Conservation (phyloP, 2,113 vertebrate species). For the Colaptes auratus region DNA sequence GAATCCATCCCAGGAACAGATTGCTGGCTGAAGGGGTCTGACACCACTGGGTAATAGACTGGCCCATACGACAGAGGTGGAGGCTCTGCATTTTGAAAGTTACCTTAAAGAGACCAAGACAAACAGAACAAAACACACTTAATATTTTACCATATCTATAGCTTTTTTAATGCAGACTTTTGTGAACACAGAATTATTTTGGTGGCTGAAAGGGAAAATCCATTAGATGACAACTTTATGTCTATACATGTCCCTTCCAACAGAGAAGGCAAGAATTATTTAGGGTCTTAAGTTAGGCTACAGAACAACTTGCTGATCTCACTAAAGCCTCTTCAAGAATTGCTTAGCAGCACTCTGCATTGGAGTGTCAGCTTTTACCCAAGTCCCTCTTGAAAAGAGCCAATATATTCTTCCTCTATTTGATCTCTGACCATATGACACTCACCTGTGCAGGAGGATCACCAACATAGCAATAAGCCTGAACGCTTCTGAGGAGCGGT, state of each 20-base stretch:
- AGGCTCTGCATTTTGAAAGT: slow-evolving; percentile 75
- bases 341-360: not conserved
- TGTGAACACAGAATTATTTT: accelerated
- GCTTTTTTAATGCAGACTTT: not conserved
- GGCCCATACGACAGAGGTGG: slow-evolving; percentile 68
- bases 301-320: not conserved
- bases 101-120: slow-evolving; percentile 69
- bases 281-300: not conserved
- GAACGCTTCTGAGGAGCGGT: not conserved
- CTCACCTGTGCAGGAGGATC: not conserved
- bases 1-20: slow-evolving; percentile 83
- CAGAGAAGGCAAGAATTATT: not conserved
- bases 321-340: not conserved
- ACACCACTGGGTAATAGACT: slow-evolving; percentile 81
- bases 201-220: not conserved
- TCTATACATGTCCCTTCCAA: not conserved
- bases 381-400: not conserved
- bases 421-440: not conserved
- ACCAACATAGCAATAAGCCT: not conserved
- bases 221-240: not conserved
- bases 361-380: not conserved
- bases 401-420: not conserved
- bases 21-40: slow-evolving; percentile 79
- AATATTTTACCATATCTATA: not conserved
- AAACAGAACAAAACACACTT: not conserved